A percentile compares a stretch with the other conserved stretches of the same genome.
phyloP scores from a whole-genome alignment of 2,797 vertebrate species.

The Coregonus ussuriensis region DNA sequence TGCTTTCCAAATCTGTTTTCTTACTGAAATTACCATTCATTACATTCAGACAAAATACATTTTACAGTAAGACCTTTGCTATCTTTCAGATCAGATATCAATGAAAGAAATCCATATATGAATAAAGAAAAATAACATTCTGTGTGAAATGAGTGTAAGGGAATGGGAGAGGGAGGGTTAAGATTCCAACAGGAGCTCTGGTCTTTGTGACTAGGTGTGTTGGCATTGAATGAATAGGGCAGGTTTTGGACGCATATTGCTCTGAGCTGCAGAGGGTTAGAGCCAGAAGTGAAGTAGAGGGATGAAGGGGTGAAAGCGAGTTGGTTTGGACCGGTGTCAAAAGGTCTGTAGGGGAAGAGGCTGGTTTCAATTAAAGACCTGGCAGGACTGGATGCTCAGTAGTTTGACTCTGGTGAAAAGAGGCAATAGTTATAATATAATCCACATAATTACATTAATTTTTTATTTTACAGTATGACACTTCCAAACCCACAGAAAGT shows the following conservation, averaged over 20 bases:
- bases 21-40: constrained; percentile 1
- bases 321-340: constrained; percentile 14
- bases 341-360: constrained; percentile 14
- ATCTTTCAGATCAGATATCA: constrained; percentile 1
- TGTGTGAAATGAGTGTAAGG: neutral
- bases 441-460: constrained; percentile 46
- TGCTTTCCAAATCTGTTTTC: neutral
- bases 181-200: too few species aligned
- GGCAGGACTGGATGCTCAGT: constrained; percentile 35
- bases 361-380: constrained; percentile 44
- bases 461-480: neutral
- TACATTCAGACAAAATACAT: neutral
- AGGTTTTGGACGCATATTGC: neutral
- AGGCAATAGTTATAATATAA: constrained; percentile 51
- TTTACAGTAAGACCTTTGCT: neutral
- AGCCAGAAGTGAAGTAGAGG: constrained; percentile 1
- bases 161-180: neutral
- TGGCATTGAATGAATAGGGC: constrained; percentile 1
- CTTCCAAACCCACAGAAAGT: neutral
- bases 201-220: neutral
- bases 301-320: constrained; percentile 13
- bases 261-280: neutral
- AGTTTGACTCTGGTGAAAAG: constrained; percentile 34
- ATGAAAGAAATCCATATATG: neutral
- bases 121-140: neutral